Percentiles rank a stretch among this genome's conserved stretches.
Evolutionary conservation across 2,888 invertebrate genomes (phyloP).

Genomic region (Sesamia inferens): DNA sequence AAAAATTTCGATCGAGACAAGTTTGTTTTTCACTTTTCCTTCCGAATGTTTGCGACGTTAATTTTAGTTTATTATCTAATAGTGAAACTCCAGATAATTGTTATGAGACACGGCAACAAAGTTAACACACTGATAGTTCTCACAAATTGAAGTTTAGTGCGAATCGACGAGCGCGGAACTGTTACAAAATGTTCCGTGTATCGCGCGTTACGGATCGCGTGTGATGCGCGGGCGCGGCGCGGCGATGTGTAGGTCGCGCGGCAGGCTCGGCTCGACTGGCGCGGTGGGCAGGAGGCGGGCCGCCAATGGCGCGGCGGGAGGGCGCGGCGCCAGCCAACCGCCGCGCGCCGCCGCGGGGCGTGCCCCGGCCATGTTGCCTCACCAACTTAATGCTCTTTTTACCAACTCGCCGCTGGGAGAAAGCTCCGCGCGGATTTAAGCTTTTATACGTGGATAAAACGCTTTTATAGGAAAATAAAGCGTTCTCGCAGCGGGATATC

Average conservation of each 20-base stretch:
- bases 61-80: slow-evolving; percentile 13
- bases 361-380: slow-evolving; percentile 86
- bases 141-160: slow-evolving; percentile 56
- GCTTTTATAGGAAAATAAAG: slow-evolving; percentile 90
- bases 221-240: slow-evolving; percentile 65
- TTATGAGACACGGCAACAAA: slow-evolving; percentile 43
- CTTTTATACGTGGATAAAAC: slow-evolving; percentile 90
- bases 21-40: slow-evolving; percentile 49
- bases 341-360: slow-evolving; percentile 77
- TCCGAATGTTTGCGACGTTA: slow-evolving; percentile 31
- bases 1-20: slow-evolving; percentile 33
- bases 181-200: slow-evolving; percentile 30
- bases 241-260: slow-evolving; percentile 61
- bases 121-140: slow-evolving; percentile 50
- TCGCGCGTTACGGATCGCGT: slow-evolving; percentile 46
- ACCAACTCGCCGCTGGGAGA: slow-evolving; percentile 86
- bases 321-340: slow-evolving; percentile 71
- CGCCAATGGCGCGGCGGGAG: slow-evolving; percentile 69
- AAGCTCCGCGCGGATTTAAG: slow-evolving; percentile 89
- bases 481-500: slow-evolving; percentile 88
- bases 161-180: slow-evolving; percentile 37
- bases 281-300: slow-evolving; percentile 65
- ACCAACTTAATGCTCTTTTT: slow-evolving; percentile 87
- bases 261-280: slow-evolving; percentile 75
- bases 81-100: slow-evolving; percentile 26